A percentile compares a stretch with the other conserved stretches of the same genome.
Evolutionary conservation across 2,113 vertebrate species (phyloP).

Genomic region (Heteronetta atricapilla): DNA sequence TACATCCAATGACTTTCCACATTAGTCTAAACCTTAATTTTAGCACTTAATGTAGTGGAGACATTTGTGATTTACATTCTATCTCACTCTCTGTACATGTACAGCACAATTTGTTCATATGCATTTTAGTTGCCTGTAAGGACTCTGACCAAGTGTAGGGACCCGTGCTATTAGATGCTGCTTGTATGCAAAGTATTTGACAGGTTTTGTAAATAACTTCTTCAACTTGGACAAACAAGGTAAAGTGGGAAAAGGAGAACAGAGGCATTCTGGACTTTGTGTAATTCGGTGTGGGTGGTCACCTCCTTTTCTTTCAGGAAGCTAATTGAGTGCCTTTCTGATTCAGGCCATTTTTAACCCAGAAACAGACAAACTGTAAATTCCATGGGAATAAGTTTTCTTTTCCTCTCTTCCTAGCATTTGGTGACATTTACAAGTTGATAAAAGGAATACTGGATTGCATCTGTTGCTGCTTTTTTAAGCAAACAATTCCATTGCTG

Average conservation of each 20-base stretch:
- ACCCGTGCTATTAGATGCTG: neutral
- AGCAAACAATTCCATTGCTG: neutral
- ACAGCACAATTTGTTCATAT: neutral
- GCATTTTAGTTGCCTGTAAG: neutral
- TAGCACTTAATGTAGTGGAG: neutral
- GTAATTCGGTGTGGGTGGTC: neutral
- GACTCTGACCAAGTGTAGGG: neutral
- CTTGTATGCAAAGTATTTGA: neutral
- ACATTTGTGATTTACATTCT: neutral
- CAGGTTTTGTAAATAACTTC: neutral
- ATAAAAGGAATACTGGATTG: slow-evolving; percentile 18
- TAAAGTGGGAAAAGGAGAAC: neutral
- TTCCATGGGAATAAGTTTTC: neutral
- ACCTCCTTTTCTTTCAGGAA: neutral
- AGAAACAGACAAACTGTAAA: neutral
- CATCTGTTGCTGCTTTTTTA: slow-evolving; percentile 11
- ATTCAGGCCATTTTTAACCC: slow-evolving; percentile 8
- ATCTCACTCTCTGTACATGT: neutral
- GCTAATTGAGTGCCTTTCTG: neutral
- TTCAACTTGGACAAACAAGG: neutral
- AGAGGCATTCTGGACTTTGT: neutral
- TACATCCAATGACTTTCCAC: neutral
- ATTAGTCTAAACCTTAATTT: neutral
- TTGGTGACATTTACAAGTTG: slow-evolving; percentile 10
- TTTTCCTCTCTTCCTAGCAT: neutral